Base-by-base conservation (phyloP, 2,888 invertebrate species). In the Euproctis similis region DNA sequence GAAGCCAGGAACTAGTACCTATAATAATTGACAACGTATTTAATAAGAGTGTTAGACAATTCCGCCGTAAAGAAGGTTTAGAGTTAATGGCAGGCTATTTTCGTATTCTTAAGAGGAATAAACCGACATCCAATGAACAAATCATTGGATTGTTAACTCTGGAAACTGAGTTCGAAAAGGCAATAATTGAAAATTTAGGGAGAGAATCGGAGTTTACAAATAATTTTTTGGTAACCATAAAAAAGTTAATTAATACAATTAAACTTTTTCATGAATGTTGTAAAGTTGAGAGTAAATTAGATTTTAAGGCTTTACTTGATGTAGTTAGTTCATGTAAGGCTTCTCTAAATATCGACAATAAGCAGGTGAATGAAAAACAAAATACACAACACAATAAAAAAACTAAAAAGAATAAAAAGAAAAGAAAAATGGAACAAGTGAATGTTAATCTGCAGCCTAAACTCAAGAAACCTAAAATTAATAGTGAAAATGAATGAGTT, bases 71-170 rank as follows among this genome's bases (percentile, higher is more conserved):
- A 38, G 92, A 92, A 70, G 90, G 90, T 0, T 52, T 90, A 1
- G 90, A 91, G 52, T 68, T 92, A 33, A 59, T 92, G 24, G 73
- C 80, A n/a, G 75, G 87, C 2, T 89, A 92, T 42, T 92, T 90
- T 59, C 80, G 84, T 25, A 88, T 90, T 46, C 67, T 87, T 8
- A 85, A 89, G 48, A 67, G 84, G 36, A 63, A 52, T 34, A 85
- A 85, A 39, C 68, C 76, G 4, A 42, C 46, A 13, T 35, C 64
- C 6, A 71, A 76, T n/a, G 55, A 58, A 19, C 56, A 67, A 9
- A 45, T 71, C 8, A 49, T 43, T 13, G 69, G 75, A 28, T 50
- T 87, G 26, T 45, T 63, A 5, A 64, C 73, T 28, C 49, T 87
- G 28, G 88, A 90, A 51, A 55, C 54, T 1, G 63, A 60, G 24